Conservation (phyloP, 2,113 vertebrate species). For the Vanacampus margaritifer region DNA sequence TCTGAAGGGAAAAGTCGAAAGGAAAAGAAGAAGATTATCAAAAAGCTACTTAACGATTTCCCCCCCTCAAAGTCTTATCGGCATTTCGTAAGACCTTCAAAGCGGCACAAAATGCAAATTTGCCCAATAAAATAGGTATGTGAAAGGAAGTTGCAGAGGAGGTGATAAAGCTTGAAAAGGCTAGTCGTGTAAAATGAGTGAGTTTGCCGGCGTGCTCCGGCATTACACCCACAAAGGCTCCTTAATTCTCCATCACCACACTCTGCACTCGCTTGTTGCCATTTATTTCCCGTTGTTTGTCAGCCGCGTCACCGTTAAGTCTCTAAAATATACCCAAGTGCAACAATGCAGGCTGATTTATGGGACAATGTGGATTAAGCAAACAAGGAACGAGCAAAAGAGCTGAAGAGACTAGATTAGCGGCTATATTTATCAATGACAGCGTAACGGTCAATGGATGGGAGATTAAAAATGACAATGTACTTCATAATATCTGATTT, state of each 20-base stretch:
- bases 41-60: constrained; percentile 19
- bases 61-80: background rate
- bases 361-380: constrained; percentile 39
- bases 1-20: too few relatives aligned
- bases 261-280: constrained; percentile 11
- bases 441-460: background rate
- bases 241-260: constrained; percentile 21
- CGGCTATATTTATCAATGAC: constrained; percentile 22
- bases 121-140: constrained; percentile 6
- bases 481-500: constrained; percentile 19
- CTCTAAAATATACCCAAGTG: constrained; percentile 32
- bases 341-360: constrained; percentile 26
- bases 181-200: constrained; percentile 9
- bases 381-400: constrained; percentile 23
- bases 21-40: too few relatives aligned
- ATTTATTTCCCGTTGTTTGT: constrained; percentile 25
- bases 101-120: background rate
- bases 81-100: constrained; percentile 16
- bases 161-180: constrained; percentile 11
- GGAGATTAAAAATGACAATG: constrained; percentile 15
- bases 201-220: constrained; percentile 12
- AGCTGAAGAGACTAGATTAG: constrained; percentile 31
- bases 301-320: constrained; percentile 23
- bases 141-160: constrained; percentile 18
- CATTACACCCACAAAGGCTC: constrained; percentile 10